Percentiles rank a stretch among this genome's conserved stretches.
These are phyloP conservation scores for Podarcis siculus DNA, from an alignment of 2,797 vertebrate species.

Conservation along the genomic window DNA sequence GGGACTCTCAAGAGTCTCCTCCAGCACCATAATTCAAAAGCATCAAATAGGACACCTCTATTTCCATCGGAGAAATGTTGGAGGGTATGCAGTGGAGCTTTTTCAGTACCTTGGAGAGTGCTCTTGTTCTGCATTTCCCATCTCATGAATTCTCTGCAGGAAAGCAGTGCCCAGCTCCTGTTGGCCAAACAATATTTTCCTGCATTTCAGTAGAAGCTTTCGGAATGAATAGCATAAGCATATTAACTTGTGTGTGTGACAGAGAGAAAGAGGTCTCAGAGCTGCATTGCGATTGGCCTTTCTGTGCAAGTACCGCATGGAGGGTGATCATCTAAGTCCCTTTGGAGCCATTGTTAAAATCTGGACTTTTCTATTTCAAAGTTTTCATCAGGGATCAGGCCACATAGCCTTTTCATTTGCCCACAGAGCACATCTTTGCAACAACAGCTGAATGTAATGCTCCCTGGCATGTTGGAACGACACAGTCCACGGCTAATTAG, in stretches of 20 bases:
- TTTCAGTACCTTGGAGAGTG: neutral
- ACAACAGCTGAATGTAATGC: neutral
- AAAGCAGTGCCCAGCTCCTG: neutral
- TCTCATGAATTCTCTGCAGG: neutral
- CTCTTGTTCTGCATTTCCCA: neutral
- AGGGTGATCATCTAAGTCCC: neutral
- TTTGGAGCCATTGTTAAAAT: neutral
- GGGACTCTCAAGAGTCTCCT: too few species aligned
- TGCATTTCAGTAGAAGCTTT: neutral
- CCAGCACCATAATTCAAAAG: too few species aligned
- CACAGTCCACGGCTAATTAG: conserved; percentile 26
- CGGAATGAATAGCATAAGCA: neutral
- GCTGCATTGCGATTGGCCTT: neutral
- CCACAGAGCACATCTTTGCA: rapidly evolving
- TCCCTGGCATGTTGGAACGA: conserved; percentile 22
- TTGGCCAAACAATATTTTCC: neutral
- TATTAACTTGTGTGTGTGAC: neutral
- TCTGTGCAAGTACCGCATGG: neutral
- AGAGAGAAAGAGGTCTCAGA: neutral
- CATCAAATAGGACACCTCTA: too few species aligned
- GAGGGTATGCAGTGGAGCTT: too few species aligned
- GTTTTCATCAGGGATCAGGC: neutral
- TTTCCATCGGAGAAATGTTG: too few species aligned
- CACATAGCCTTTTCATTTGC: neutral
- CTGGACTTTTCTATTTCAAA: conserved; percentile 6